A percentile compares a stretch with the other conserved stretches of the same genome.
Conservation (phyloP, 1,140 invertebrate species). For the Drosophila littoralis region DNA sequence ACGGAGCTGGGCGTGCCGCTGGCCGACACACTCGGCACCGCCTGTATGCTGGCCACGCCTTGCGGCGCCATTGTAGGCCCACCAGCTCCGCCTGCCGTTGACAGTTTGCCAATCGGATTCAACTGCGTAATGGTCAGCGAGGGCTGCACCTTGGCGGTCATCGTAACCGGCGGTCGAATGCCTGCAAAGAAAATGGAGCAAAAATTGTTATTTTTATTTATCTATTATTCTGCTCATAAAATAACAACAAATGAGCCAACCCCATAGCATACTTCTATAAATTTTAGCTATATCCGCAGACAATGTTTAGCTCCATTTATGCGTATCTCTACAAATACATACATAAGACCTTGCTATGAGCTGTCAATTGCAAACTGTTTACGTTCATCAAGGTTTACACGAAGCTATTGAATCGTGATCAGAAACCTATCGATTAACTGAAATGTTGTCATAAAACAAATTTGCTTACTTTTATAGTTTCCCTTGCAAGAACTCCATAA, state of each 20-base stretch:
- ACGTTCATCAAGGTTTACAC: not conserved
- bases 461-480: not conserved
- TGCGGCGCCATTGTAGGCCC: slow-evolving; percentile 59
- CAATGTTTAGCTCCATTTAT: not conserved
- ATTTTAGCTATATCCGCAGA: not conserved
- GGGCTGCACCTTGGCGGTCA: slow-evolving; percentile 79
- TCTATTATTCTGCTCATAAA: too few species aligned
- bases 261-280: not conserved
- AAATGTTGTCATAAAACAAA: not conserved
- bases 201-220: too few species aligned
- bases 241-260: too few species aligned
- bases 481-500: not conserved
- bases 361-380: not conserved
- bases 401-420: not conserved
- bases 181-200: slow-evolving; percentile 27
- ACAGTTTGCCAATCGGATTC: slow-evolving; percentile 73
- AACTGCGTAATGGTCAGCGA: slow-evolving; percentile 83
- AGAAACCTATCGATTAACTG: slow-evolving; percentile 4
- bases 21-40: slow-evolving; percentile 57
- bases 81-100: slow-evolving; percentile 33
- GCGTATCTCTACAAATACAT: not conserved
- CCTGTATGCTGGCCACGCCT: slow-evolving; percentile 75
- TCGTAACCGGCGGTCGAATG: slow-evolving; percentile 75
- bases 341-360: not conserved
- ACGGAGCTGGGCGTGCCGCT: slow-evolving; percentile 55